These are phyloP conservation scores for Drosophila emarginata DNA, from an alignment of 2,888 invertebrate genomes.

Conservation along the genomic window DNA sequence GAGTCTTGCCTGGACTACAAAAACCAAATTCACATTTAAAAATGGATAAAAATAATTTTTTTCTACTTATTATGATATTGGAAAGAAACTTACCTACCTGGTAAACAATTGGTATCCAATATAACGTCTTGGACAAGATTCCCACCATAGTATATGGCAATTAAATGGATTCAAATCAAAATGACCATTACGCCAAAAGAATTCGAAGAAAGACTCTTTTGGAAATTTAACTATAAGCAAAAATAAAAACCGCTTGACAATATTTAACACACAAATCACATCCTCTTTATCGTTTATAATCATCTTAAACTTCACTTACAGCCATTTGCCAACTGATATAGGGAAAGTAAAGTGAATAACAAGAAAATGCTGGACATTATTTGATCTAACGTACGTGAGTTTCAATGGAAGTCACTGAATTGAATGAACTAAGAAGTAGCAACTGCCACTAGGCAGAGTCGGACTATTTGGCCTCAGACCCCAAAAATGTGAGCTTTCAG, in stretches of 20 bases:
- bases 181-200: constrained; percentile 64
- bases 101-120: constrained; percentile 66
- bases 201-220: constrained; percentile 49
- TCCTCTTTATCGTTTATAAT: constrained; percentile 20
- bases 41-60: not conserved
- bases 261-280: constrained; percentile 28
- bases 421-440: constrained; percentile 57
- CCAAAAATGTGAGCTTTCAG: constrained; percentile 33
- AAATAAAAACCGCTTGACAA: constrained; percentile 5
- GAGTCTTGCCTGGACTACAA: too few species aligned
- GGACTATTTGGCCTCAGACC: not conserved
- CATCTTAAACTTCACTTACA: constrained; percentile 35
- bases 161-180: constrained; percentile 75
- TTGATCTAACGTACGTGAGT: constrained; percentile 36
- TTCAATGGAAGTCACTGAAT: constrained; percentile 63
- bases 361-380: constrained; percentile 39
- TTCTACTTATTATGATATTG: not conserved
- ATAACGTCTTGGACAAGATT: constrained; percentile 70
- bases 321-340: constrained; percentile 51
- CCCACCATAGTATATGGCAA: constrained; percentile 62
- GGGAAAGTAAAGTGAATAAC: constrained; percentile 58
- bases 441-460: constrained; percentile 21
- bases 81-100: constrained; percentile 50
- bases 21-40: not conserved
- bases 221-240: constrained; percentile 41